Conservation (phyloP, 2,113 vertebrate genomes). For the Paramisgurnus dabryanus region DNA sequence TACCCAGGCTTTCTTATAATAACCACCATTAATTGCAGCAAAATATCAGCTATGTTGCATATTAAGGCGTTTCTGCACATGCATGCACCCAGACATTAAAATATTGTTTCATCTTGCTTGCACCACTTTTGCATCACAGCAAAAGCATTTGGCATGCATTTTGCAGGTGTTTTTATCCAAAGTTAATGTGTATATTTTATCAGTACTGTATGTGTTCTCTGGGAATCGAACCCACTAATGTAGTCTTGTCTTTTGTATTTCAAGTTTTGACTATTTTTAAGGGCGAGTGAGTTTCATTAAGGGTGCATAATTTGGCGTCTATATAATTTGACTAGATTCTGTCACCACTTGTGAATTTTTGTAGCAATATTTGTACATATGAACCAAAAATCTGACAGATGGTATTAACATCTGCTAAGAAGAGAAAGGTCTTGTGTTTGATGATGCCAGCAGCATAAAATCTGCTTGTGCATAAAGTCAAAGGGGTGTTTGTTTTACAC, state of each 20-base stretch:
- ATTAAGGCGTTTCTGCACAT: background rate
- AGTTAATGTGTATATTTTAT: too few species aligned
- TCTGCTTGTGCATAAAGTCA: background rate
- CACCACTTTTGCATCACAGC: too few species aligned
- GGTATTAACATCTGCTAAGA: constrained; percentile 10
- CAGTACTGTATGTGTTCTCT: too few species aligned
- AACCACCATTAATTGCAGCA: background rate
- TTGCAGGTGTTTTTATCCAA: too few species aligned
- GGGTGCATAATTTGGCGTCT: background rate
- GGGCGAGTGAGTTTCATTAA: too few species aligned
- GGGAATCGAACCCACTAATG: too few species aligned
- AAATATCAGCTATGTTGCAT: background rate
- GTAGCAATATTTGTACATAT: background rate
- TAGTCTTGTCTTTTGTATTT: too few species aligned
- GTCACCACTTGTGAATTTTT: background rate
- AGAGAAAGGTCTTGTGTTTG: background rate
- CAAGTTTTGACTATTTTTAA: too few species aligned
- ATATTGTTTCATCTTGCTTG: too few species aligned
- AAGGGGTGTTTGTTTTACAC: background rate
- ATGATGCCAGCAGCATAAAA: background rate
- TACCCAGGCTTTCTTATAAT: background rate
- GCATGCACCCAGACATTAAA: too few species aligned
- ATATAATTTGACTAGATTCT: background rate
- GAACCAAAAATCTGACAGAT: background rate
- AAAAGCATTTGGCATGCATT: too few species aligned